phyloP scores from a whole-genome alignment of 2,113 vertebrate species.

The Elaphurus davidianus region DNA sequence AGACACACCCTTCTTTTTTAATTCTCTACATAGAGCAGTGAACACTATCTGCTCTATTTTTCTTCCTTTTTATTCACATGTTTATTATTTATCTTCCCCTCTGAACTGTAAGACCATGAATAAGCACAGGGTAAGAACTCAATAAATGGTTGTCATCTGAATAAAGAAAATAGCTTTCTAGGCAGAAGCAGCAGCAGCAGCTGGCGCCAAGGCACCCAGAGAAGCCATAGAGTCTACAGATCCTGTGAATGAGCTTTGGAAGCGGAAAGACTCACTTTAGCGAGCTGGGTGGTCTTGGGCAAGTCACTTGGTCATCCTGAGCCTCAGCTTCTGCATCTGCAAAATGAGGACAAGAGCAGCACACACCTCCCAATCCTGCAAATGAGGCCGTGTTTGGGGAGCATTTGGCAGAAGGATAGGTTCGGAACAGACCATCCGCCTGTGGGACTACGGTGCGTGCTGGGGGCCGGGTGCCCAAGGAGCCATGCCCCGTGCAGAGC shows the following conservation, averaged over 20 bases:
- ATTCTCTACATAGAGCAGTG: background rate
- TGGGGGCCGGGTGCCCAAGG: background rate
- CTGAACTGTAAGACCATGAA: background rate
- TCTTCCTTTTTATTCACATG: background rate
- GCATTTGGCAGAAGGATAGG: accelerated
- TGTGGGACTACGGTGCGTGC: accelerated
- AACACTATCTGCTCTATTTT: background rate
- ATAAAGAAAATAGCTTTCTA: background rate
- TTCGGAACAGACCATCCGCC: background rate
- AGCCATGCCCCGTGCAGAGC: too few species aligned
- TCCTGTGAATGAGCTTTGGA: background rate
- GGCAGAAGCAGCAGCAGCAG: background rate
- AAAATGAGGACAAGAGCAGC: accelerated
- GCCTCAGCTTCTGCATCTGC: background rate
- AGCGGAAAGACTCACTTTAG: background rate
- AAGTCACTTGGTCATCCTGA: background rate
- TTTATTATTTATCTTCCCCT: background rate
- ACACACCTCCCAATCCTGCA: accelerated
- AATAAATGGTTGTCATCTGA: background rate
- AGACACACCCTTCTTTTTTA: background rate
- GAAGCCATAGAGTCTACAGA: background rate
- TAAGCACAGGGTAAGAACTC: background rate
- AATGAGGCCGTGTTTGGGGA: background rate
- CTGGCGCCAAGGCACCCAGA: background rate
- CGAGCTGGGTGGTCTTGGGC: background rate